Base-by-base conservation (phyloP, 2,888 invertebrate species). In the Rhopalosiphum nymphaeae region DNA sequence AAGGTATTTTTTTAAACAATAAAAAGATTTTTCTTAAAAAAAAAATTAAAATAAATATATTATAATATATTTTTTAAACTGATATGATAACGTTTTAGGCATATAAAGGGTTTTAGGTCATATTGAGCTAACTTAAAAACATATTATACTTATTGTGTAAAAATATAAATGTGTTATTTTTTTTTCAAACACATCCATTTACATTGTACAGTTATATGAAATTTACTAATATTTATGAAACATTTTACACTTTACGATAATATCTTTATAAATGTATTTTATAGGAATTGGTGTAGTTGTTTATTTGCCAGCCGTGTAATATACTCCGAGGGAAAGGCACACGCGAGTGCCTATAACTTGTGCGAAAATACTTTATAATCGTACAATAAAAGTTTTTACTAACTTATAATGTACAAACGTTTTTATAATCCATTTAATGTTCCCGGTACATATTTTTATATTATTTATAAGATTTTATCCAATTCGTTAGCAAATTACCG, bases 371-470 rank as follows among this genome's bases (percentile, higher is more conserved):
- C 42, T 36, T 89, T 56, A 56, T 89, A 67, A 90, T 49, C 29
- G 57, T 90, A 36, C 90, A n/a, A 90, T 90, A 90, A 46, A 67
- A 90, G 90, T 90, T 67, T 89, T 90, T 67, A 90, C 67, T 36
- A 67, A 61, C 61, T 61, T 61, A 90, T 61, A 46, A 61, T 25
- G 25, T 46, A 46, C 89, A n/a, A 67, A n/a, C 13, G 56, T 57
- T 36, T 42, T 46, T 90, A 67, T 49, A 90, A 90, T 67, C 67
- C 67, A 46, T 67, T 90, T 36, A 67, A 56, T 36, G 57, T 86
- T 5, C 46, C 13, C 13, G 29, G 46, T 46, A 36, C 78, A 78
- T 21, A 78, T 78, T 78, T 78, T 78, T 78, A 78, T 78, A 78
- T 78, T 78, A 36, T 36, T 78, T 78, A 78, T 13, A 78, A 86